phyloP scores from a whole-genome alignment of 2,113 vertebrate genomes.

The Girardinichthys multiradiatus region DNA sequence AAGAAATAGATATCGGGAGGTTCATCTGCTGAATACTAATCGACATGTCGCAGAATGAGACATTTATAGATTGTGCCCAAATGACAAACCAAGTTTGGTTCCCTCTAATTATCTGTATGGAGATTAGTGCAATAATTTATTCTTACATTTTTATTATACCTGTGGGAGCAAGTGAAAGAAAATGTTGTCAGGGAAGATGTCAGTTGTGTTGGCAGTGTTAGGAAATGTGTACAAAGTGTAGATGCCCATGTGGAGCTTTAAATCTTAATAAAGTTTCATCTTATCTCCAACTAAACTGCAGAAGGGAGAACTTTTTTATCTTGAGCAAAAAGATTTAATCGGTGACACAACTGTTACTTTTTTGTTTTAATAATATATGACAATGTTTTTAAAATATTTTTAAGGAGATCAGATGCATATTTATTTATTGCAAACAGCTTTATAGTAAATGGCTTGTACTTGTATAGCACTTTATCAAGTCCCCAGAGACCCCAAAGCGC shows the following conservation, averaged over 20 bases:
- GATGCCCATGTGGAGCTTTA: slow-evolving; percentile 6
- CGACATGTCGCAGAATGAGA: slow-evolving; percentile 4
- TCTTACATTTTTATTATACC: slow-evolving; percentile 39
- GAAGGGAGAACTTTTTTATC: background rate
- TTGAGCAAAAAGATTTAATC: background rate
- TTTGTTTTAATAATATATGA: background rate
- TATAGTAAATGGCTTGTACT: no score
- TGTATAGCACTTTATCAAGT: no score
- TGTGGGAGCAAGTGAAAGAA: background rate
- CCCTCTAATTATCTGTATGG: slow-evolving; percentile 39
- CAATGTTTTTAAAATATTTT: background rate
- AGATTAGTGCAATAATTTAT: slow-evolving; percentile 56
- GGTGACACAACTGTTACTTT: background rate
- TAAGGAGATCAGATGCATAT: background rate
- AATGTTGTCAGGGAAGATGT: slow-evolving; percentile 8
- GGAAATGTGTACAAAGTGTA: background rate
- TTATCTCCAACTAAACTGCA: background rate
- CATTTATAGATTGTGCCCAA: slow-evolving; percentile 21
- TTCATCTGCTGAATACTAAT: slow-evolving; percentile 54
- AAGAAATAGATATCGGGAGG: slow-evolving; percentile 24
- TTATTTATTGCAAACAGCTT: background rate
- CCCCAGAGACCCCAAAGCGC: no score
- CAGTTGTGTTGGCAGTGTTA: slow-evolving; percentile 4
- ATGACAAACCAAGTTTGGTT: slow-evolving; percentile 34
- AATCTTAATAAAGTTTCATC: slow-evolving; percentile 11